phyloP scores from a whole-genome alignment of 2,888 invertebrate genomes.

The Morpho deidamia region DNA sequence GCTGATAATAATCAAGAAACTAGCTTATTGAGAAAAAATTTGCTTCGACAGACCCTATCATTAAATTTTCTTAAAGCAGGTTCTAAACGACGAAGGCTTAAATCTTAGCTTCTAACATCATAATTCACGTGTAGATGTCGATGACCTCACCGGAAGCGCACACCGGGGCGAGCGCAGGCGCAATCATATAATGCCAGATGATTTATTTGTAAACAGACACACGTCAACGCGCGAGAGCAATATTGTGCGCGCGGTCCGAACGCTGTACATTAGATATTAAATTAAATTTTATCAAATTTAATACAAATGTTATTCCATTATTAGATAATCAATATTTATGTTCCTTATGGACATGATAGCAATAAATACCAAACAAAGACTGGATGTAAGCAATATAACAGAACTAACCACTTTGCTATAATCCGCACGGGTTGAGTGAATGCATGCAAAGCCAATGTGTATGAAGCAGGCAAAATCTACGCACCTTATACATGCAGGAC shows the following conservation, averaged over 20 bases:
- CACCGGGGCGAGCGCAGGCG: constrained; percentile 11
- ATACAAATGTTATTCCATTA: background rate
- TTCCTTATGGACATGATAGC: no score
- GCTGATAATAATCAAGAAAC: no score
- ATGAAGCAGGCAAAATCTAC: no score
- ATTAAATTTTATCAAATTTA: background rate
- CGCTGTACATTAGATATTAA: constrained; percentile 5
- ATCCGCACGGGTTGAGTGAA: no score
- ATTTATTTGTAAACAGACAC: constrained; percentile 74
- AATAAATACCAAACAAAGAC: no score
- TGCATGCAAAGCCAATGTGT: no score
- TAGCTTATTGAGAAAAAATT: background rate
- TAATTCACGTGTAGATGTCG: constrained; percentile 41
- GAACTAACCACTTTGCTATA: no score
- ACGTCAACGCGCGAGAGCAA: constrained; percentile 58
- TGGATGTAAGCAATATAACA: no score
- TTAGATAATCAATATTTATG: no score
- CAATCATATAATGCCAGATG: constrained; percentile 45
- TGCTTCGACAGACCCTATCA: background rate
- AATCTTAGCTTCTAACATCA: constrained; percentile 8
- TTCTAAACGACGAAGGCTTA: constrained; percentile 6
- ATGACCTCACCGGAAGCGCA: constrained; percentile 27
- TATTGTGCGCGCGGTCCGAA: constrained; percentile 33
- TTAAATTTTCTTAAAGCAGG: constrained; percentile 7
- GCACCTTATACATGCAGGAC: no score